A percentile compares a stretch with the other conserved stretches of the same genome.
Evolutionary conservation across 2,888 invertebrate genomes (phyloP).

Genomic region (Amblyjoppa fuscipennis): DNA sequence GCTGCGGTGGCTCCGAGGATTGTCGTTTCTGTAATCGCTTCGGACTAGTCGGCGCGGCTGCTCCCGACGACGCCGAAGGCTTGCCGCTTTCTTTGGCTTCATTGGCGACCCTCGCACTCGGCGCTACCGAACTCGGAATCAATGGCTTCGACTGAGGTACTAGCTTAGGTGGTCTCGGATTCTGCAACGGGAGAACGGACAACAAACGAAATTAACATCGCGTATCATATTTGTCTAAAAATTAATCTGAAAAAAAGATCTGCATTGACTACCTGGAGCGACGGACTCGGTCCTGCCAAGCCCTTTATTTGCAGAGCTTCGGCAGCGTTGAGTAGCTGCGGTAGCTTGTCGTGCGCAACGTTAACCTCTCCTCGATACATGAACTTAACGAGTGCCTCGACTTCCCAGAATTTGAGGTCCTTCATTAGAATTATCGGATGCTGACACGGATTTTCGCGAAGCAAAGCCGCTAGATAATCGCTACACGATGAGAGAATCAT

Average conservation of each 20-base stretch:
- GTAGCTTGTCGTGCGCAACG: slow-evolving; percentile 93
- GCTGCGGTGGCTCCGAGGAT: slow-evolving; percentile 75
- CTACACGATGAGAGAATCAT: slow-evolving; percentile 94
- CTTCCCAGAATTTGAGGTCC: slow-evolving; percentile 93
- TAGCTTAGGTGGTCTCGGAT: slow-evolving; percentile 78
- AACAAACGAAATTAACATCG: neutral
- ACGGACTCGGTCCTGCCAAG: slow-evolving; percentile 83
- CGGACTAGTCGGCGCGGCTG: slow-evolving; percentile 74
- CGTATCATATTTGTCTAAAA: neutral
- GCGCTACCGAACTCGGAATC: slow-evolving; percentile 37
- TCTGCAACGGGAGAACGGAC: slow-evolving; percentile 70
- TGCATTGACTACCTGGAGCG: slow-evolving; percentile 77
- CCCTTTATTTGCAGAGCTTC: slow-evolving; percentile 94
- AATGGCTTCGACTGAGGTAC: slow-evolving; percentile 79
- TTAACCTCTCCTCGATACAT: slow-evolving; percentile 97
- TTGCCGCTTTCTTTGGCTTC: slow-evolving; percentile 79
- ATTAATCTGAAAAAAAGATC: neutral
- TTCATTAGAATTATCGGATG: slow-evolving; percentile 94
- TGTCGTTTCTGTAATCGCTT: slow-evolving; percentile 82
- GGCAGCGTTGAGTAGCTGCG: slow-evolving; percentile 93
- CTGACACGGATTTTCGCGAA: slow-evolving; percentile 94
- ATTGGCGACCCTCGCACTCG: slow-evolving; percentile 63
- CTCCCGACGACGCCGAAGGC: slow-evolving; percentile 67
- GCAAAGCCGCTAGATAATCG: slow-evolving; percentile 92
- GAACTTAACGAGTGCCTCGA: slow-evolving; percentile 94